phyloP scores from a whole-genome alignment of 1,140 invertebrate species.

The Platorchestia sp. region DNA sequence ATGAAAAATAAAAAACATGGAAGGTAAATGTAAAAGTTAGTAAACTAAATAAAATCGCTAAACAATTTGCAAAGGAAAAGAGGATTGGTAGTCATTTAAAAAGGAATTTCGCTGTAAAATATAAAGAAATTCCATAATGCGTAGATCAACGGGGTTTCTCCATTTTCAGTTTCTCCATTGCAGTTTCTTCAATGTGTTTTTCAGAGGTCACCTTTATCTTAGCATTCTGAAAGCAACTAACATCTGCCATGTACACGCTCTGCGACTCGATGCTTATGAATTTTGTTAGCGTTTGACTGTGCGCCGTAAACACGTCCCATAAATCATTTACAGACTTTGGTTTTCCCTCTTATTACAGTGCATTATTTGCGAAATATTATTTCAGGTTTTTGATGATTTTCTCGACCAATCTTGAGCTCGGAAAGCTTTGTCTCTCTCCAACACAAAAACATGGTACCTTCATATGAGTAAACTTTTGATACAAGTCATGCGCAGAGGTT shows the following conservation, averaged over 20 bases:
- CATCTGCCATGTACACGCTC: neutral
- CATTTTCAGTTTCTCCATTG: neutral
- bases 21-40: too few relatives aligned
- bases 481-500: neutral
- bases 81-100: too few relatives aligned
- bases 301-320: neutral
- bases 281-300: neutral
- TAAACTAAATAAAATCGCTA: too few relatives aligned
- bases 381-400: neutral
- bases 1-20: too few relatives aligned
- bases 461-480: neutral
- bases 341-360: neutral
- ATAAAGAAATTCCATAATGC: too few relatives aligned
- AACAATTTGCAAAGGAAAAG: too few relatives aligned
- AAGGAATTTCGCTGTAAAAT: too few relatives aligned
- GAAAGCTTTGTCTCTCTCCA: neutral
- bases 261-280: neutral
- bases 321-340: neutral
- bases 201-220: neutral
- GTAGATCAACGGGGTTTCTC: too few relatives aligned
- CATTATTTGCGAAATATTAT: neutral
- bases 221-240: neutral
- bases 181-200: neutral
- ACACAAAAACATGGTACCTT: neutral
- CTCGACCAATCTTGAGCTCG: neutral